These are phyloP conservation scores for Perca schrenkii DNA, from an alignment of 2,113 vertebrate species.

Conservation along the genomic window DNA sequence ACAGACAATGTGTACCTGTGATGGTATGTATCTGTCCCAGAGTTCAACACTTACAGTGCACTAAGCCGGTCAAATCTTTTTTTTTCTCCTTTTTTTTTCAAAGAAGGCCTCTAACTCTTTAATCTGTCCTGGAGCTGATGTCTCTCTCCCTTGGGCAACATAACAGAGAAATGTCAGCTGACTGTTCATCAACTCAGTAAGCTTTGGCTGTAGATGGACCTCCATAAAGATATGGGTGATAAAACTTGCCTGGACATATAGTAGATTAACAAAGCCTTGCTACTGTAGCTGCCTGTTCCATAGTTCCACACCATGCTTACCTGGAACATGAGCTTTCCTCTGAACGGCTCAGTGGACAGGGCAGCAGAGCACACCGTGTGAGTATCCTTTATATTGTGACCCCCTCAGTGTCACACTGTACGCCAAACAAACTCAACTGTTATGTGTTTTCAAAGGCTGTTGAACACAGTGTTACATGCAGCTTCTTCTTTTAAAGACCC, in stretches of 20 bases:
- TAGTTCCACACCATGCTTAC: background rate
- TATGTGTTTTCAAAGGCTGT: slow-evolving; percentile 10
- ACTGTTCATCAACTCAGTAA: slow-evolving; percentile 11
- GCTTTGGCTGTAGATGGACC: slow-evolving; percentile 4
- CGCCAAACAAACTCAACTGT: slow-evolving; percentile 10
- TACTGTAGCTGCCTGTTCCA: background rate
- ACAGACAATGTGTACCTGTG: slow-evolving; percentile 3
- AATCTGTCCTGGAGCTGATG: slow-evolving; percentile 2
- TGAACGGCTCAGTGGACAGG: slow-evolving; percentile 16
- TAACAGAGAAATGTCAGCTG: background rate
- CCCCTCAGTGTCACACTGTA: background rate
- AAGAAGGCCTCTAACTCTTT: background rate
- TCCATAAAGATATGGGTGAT: slow-evolving; percentile 29
- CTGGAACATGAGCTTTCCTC: slow-evolving; percentile 22
- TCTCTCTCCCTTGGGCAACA: background rate
- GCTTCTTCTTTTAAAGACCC: background rate
- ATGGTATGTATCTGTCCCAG: background rate
- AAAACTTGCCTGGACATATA: background rate
- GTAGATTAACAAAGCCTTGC: slow-evolving; percentile 8
- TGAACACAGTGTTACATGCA: background rate
- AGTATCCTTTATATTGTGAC: slow-evolving; percentile 6
- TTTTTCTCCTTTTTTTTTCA: background rate
- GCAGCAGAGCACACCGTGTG: slow-evolving; percentile 6
- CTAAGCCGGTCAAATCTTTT: background rate
- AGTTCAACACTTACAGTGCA: background rate